Percentiles rank a stretch among this genome's conserved stretches.
Evolutionary conservation across 2,113 vertebrate species (phyloP).

Genomic region (Nestor notabilis): DNA sequence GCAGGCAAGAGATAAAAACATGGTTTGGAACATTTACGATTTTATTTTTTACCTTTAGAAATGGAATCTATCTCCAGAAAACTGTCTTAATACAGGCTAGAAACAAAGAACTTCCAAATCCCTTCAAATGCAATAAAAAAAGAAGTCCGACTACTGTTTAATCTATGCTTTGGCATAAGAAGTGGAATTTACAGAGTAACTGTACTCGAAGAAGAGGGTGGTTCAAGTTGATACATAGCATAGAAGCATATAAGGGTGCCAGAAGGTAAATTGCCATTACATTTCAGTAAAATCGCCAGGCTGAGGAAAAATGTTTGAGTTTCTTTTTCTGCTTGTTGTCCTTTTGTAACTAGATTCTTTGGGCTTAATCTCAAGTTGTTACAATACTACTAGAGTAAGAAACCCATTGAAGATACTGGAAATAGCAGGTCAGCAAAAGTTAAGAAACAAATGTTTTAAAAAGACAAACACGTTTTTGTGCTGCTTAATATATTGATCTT

Average conservation of each 20-base stretch:
- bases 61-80: neutral
- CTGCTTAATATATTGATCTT: neutral
- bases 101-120: neutral
- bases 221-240: neutral
- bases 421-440: neutral
- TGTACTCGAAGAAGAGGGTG: neutral
- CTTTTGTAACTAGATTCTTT: neutral
- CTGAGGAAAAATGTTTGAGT: neutral
- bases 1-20: neutral
- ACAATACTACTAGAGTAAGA: neutral
- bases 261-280: neutral
- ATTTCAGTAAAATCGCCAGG: neutral
- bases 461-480: neutral
- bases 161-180: neutral
- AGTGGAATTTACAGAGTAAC: neutral
- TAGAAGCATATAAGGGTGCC: neutral
- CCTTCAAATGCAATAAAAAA: neutral
- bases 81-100: neutral
- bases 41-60: neutral
- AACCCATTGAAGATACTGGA: neutral
- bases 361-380: neutral
- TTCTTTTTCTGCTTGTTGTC: neutral
- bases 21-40: neutral
- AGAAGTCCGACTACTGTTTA: neutral
- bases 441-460: neutral